Base-by-base conservation (phyloP, 2,888 invertebrate genomes). In the Emmelina monodactyla region DNA sequence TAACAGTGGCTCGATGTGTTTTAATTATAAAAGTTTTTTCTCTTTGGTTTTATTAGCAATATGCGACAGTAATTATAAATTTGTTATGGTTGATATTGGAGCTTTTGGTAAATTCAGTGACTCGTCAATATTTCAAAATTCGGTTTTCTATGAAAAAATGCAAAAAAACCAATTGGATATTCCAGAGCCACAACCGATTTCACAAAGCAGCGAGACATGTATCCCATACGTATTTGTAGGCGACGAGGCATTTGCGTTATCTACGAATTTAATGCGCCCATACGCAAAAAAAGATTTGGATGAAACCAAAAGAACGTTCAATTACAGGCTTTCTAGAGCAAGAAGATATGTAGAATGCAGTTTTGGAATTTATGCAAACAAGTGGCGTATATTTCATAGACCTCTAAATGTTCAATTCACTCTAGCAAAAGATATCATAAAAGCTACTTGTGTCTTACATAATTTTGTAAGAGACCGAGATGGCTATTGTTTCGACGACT, bases 291-390 rank as follows among this genome's bases (percentile, higher is more conserved):
- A 19, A 19, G 19, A 38, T 35, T 35, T 38, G 22, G 12, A 14
- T 19, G 10, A 14, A 22, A 28, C 16, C 15, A 33, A 40, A 25
- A n/a, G 31, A 33, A 36, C 29, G 12, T 40, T 14, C 16, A 37
- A 49, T 36, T 47, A 47, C 35, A 35, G 45, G 7, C 28, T 43
- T 15, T 36, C 34, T 22, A 43, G 47, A 37, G 53, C 51, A 31
- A 32, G 53, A 36, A 34, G 51, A 19, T 48, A 42, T 25, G 43
- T 53, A 9, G 47, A 54, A 37, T 51, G 52, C 36, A 41, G 47
- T 33, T 54, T 55, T 39, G 50, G 51, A 6, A 54, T 56, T 39
- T 39, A 51, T 2, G 41, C 39, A 16, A 48, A 54, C 43, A 55
- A 55, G 39, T 42, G 42, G 40, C 38, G 45, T 11, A 44, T 45